Evolutionary conservation across 1,140 invertebrate species (phyloP), one percentile per base, ranked within the genome.

Genomic region (Drosophila ambigua): DNA sequence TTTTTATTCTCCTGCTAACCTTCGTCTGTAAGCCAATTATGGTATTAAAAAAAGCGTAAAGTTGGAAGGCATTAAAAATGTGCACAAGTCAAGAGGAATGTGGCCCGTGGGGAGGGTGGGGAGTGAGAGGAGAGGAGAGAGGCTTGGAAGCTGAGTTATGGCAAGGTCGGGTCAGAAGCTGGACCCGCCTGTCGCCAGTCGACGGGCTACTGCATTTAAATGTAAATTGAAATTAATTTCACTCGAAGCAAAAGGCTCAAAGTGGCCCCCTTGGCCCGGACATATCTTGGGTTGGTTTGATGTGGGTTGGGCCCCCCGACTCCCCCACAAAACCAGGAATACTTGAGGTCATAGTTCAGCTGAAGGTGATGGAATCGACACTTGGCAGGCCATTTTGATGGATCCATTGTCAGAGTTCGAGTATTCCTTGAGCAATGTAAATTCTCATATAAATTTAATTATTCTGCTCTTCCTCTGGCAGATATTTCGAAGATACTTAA

Each of bases 161-260:
- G 54, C 77, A 84, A 87, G 81, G 81, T 87, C 78, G 73, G 82
- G 82, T 77, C 81, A 85, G 55, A 78, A 46, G 55, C 48, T 52
- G 59, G 48, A 39, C 11, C 64, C 57, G 59, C 39, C 67, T 76
- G 72, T 77, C 78, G 72, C 59, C 74, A 68, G 68, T 74, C 52
- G 67, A 68, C 77, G 31, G 51, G 13, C 20, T 59, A 77, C 82
- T 85, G 81, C 73, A 85, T 85, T 85, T 85, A 85, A 87, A 85
- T 85, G 81, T 81, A 87, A 85, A 85, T 85, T 85, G 82, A 85
- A 85, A 85, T 87, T 87, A 87, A 85, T 81, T 87, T 85, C 73
- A 64, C 68, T 60, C 39, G 57, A 72, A 63, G 43, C 16, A 49
- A 80, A 62, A 67, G 53, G 28, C 68, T 60, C 44, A 62, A 78